Percentiles rank a stretch among this genome's conserved stretches.
Evolutionary conservation across 92 coral and sea anemone species (phyloP).

Genomic region (Palythoa heliodiscus): DNA sequence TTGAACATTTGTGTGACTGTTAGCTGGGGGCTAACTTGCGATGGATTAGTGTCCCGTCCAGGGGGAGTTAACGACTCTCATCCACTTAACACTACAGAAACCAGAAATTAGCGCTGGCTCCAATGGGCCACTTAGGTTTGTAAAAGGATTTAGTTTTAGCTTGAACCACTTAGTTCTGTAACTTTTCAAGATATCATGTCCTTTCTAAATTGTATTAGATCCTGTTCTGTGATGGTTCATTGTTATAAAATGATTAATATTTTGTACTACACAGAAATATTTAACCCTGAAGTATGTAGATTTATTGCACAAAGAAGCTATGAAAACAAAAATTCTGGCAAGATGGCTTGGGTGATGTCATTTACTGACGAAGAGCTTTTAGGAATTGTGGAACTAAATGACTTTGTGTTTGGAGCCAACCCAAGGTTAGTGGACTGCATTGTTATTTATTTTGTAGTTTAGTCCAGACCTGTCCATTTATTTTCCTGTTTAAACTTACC

Average conservation of each 20-base stretch:
- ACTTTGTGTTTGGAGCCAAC: conserved; percentile 94
- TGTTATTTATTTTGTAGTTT: too few relatives aligned
- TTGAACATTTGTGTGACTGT: too few relatives aligned
- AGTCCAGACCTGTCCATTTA: too few relatives aligned
- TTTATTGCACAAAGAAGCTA: conserved; percentile 76
- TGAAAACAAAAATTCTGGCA: conserved; percentile 84
- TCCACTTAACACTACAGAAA: too few relatives aligned
- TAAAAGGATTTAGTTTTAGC: too few relatives aligned
- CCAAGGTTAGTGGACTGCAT: conserved; percentile 69
- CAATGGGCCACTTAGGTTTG: too few relatives aligned
- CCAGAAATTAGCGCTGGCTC: too few relatives aligned
- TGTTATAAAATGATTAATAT: background rate
- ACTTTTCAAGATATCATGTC: background rate
- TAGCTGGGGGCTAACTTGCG: too few relatives aligned
- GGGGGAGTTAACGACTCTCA: too few relatives aligned
- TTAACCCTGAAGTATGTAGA: conserved; percentile 71
- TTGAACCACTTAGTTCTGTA: too few relatives aligned
- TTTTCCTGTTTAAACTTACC: too few relatives aligned
- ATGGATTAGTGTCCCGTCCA: too few relatives aligned
- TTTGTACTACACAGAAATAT: conserved; percentile 50
- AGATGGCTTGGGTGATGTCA: conserved; percentile 86
- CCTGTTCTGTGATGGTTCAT: background rate
- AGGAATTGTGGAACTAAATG: conserved; percentile 84
- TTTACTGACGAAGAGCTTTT: conserved; percentile 62
- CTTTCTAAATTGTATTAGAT: background rate